phyloP scores from a whole-genome alignment of 2,113 vertebrate species.

The Polyodon spathula region DNA sequence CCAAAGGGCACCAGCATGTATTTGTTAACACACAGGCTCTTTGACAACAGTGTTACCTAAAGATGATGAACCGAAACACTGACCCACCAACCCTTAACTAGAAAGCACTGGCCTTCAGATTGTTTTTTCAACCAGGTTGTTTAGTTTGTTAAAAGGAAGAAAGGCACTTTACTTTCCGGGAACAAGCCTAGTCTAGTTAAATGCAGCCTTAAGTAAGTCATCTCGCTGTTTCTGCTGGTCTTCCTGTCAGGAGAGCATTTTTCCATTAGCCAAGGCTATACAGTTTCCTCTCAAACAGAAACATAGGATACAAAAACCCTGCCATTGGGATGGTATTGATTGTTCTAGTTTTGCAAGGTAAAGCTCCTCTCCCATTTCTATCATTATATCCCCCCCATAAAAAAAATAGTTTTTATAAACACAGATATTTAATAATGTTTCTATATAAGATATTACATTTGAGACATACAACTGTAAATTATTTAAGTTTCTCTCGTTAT shows the following conservation, averaged over 20 bases:
- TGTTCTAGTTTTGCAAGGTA: too few relatives aligned
- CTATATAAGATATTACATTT: too few relatives aligned
- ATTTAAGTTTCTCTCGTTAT: too few relatives aligned
- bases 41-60: neutral
- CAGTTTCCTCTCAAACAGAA: neutral
- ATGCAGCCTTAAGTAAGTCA: slow-evolving; percentile 1
- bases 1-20: neutral
- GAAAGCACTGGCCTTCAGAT: neutral
- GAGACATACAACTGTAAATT: too few relatives aligned
- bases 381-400: too few relatives aligned
- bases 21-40: neutral
- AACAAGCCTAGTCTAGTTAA: slow-evolving; percentile 3
- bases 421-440: too few relatives aligned
- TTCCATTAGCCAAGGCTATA: slow-evolving; percentile 4
- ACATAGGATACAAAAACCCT: neutral
- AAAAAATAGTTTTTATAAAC: too few relatives aligned
- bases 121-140: neutral
- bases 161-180: neutral
- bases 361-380: too few relatives aligned
- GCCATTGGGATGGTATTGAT: too few relatives aligned
- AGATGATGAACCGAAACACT: too few relatives aligned
- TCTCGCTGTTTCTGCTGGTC: neutral
- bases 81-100: too few relatives aligned
- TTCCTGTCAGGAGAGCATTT: slow-evolving; percentile 5
- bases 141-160: neutral